Evolutionary conservation across 2,888 invertebrate genomes (phyloP).

Genomic region (Opisthograptis luteolata): DNA sequence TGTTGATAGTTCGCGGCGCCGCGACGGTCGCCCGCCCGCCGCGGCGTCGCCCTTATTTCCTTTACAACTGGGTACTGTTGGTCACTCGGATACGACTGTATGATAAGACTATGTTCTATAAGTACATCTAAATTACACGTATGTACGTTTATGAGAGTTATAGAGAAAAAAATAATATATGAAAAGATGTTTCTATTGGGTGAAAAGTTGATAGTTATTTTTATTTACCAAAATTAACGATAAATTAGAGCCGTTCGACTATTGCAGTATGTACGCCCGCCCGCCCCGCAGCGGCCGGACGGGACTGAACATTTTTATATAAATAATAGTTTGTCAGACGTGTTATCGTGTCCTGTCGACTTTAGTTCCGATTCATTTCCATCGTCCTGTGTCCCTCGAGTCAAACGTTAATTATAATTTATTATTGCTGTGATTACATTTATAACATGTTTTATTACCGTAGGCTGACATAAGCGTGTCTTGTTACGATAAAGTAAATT

Average conservation of each 20-base stretch:
- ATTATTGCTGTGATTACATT: conserved; percentile 81
- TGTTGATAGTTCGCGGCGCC: conserved; percentile 68
- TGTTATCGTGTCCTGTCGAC: conserved; percentile 72
- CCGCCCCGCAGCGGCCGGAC: background rate
- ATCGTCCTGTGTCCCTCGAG: conserved; percentile 69
- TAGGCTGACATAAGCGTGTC: conserved; percentile 54
- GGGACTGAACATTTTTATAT: conserved; percentile 20
- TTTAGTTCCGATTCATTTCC: conserved; percentile 70
- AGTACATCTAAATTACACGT: conserved; percentile 76
- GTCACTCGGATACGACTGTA: conserved; percentile 77
- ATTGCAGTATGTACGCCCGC: conserved; percentile 34
- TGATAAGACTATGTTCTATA: conserved; percentile 68
- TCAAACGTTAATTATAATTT: conserved; percentile 74
- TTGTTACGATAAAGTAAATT: conserved; percentile 35
- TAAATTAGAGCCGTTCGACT: conserved; percentile 66
- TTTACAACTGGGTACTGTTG: conserved; percentile 75
- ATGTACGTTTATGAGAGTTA: conserved; percentile 76
- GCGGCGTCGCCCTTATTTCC: conserved; percentile 59
- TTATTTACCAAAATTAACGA: conserved; percentile 80
- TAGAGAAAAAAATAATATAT: conserved; percentile 75
- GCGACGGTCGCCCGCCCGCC: conserved; percentile 49
- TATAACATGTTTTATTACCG: conserved; percentile 54
- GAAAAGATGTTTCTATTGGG: conserved; percentile 79
- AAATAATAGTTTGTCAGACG: conserved; percentile 68
- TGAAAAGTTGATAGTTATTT: conserved; percentile 75